These are phyloP conservation scores for Aethes cnicana DNA, from an alignment of 2,888 invertebrate genomes.

Conservation along the genomic window DNA sequence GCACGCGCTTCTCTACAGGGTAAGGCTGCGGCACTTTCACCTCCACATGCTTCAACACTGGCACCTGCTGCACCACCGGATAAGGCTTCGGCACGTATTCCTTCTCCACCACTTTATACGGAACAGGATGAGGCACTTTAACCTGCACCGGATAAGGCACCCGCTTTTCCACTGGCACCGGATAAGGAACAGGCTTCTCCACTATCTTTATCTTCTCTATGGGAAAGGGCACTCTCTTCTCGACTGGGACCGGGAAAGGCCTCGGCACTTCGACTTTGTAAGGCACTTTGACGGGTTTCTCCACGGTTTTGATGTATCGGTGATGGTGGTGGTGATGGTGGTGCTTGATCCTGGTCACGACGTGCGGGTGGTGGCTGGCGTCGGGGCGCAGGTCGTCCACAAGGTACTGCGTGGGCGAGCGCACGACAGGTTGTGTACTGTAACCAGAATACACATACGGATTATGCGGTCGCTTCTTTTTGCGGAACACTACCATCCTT, in stretches of 20 bases:
- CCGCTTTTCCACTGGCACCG: constrained; percentile 71
- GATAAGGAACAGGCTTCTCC: constrained; percentile 59
- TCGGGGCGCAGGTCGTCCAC: constrained; percentile 56
- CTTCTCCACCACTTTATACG: constrained; percentile 77
- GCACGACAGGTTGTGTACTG: constrained; percentile 51
- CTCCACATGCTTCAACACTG: constrained; percentile 64
- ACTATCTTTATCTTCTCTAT: constrained; percentile 63
- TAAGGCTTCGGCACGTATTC: constrained; percentile 76
- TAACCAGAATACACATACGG: constrained; percentile 58
- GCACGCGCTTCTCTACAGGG: constrained; percentile 70
- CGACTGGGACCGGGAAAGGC: constrained; percentile 74
- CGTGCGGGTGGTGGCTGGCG: constrained; percentile 52
- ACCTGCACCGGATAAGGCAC: constrained; percentile 73
- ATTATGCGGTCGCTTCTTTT: constrained; percentile 55
- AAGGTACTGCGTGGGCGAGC: constrained; percentile 44
- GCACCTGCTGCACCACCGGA: constrained; percentile 71
- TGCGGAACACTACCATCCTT: constrained; percentile 57
- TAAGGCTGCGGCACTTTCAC: constrained; percentile 71
- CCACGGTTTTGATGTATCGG: constrained; percentile 83
- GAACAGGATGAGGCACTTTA: constrained; percentile 73
- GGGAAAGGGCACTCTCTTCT: constrained; percentile 66
- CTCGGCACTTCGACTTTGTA: constrained; percentile 81
- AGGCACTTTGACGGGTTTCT: constrained; percentile 78
- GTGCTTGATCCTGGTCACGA: constrained; percentile 78
- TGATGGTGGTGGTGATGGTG: constrained; percentile 86